Base-by-base conservation (phyloP, 2,113 vertebrate species). In the Panurus biarmicus region DNA sequence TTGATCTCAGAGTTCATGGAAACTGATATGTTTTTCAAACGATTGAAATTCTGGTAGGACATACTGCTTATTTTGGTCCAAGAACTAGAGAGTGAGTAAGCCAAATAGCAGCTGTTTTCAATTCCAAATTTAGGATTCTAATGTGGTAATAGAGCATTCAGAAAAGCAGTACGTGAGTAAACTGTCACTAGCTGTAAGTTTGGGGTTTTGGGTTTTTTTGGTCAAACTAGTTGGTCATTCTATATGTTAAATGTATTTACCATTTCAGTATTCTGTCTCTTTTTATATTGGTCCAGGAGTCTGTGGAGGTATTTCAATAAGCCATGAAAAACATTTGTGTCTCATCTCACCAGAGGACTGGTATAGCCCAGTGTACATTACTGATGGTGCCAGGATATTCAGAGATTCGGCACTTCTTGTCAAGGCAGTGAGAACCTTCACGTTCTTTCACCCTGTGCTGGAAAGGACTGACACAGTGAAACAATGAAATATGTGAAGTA, bases 41-140 rank as follows among this genome's bases (percentile, higher is more conserved):
- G 25, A 38, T 20, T 73, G 50, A 72, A 58, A 56, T 91, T 64
- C 78, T 96, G 89, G 81, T 85, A 84, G 89, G 84, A 56, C 77
- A 67, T 26, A 31, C 35, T 87, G 54, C 75, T 90, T 84, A 19
- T 62, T 96, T 89, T 93, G 26, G 35, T 92, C 78, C 57, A 90
- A 78, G 81, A 91, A 93, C 54, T 65, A 89, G 67, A 89, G 70
- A 72, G 20, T 22, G 17, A 94, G 81, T 88, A 90, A 90, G 45
- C 75, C 93, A 89, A 85, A 80, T 20, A 84, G 62, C 66, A 96
- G 47, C 72, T 96, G 88, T 81, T 97, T 96, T 83, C 90, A 94
- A 56, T 79, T 82, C 47, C 57, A 91, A 62, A 66, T 75, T 44
- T 79, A 71, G 73, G 24, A 22, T 95, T 94, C 77, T 90, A 72